phyloP scores from a whole-genome alignment of 2,113 vertebrate species.

The Anoplopoma fimbria region DNA sequence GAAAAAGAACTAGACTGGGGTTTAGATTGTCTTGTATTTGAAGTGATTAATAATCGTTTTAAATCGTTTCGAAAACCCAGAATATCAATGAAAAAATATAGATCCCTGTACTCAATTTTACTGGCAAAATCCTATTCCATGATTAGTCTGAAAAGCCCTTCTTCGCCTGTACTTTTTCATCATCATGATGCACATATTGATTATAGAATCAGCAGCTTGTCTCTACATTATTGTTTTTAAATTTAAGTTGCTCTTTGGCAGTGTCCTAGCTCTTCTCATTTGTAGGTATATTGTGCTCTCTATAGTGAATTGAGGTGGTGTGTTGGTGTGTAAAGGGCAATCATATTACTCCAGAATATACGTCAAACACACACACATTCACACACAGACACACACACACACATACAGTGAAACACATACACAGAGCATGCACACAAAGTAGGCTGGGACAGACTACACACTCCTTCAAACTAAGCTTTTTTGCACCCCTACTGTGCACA shows the following conservation, averaged over 20 bases:
- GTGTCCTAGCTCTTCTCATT: constrained; percentile 68
- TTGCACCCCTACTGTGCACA: constrained; percentile 39
- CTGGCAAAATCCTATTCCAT: constrained; percentile 33
- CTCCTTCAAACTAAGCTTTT: constrained; percentile 2
- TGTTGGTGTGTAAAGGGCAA: constrained; percentile 73
- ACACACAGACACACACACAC: not conserved
- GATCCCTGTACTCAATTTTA: constrained; percentile 54
- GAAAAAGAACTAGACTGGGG: constrained; percentile 29
- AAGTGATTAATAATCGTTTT: constrained; percentile 36
- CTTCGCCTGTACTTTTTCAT: not conserved
- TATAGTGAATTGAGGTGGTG: constrained; percentile 65
- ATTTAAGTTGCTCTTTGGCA: constrained; percentile 79
- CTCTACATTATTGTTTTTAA: not conserved
- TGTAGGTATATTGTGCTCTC: constrained; percentile 53
- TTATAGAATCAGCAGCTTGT: constrained; percentile 32
- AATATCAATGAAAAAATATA: constrained; percentile 42
- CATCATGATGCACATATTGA: constrained; percentile 32
- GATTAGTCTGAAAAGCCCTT: constrained; percentile 29
- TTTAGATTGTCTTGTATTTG: constrained; percentile 68
- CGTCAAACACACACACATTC: constrained; percentile 12
- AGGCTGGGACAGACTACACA: constrained; percentile 32
- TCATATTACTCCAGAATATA: constrained; percentile 52
- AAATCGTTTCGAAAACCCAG: too few species aligned
- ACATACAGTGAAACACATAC: constrained; percentile 33
- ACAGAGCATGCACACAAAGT: constrained; percentile 67